Evolutionary conservation across 2,797 vertebrate species (phyloP).

Genomic region (Smutsia gigantea): DNA sequence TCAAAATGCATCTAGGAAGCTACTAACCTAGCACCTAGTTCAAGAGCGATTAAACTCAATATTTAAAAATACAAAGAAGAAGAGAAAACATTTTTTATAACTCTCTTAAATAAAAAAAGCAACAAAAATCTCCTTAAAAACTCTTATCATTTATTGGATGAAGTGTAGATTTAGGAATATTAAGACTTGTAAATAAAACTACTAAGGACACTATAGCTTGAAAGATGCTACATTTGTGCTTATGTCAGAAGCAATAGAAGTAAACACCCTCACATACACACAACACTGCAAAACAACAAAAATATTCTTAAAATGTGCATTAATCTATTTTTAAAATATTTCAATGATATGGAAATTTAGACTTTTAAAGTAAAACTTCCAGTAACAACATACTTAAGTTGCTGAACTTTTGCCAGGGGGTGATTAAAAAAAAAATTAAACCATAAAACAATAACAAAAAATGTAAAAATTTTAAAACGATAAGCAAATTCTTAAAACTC

Average conservation of each 20-base stretch:
- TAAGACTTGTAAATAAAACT: neutral
- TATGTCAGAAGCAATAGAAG: neutral
- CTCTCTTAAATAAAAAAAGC: neutral
- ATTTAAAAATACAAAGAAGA: constrained; percentile 26
- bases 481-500: constrained; percentile 29
- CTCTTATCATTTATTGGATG: neutral
- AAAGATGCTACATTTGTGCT: constrained; percentile 21
- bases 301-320: neutral
- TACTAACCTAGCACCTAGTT: neutral
- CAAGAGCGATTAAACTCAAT: constrained; percentile 13
- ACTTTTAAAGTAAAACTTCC: constrained; percentile 24
- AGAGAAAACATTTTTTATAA: neutral
- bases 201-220: neutral
- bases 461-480: constrained; percentile 28
- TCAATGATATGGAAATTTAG: neutral
- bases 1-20: neutral
- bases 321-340: neutral
- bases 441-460: constrained; percentile 27
- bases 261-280: neutral
- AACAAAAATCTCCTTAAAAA: neutral
- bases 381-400: constrained; percentile 22
- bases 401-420: constrained; percentile 24
- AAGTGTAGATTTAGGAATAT: constrained; percentile 34
- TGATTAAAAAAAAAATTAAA: neutral
- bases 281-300: neutral